Evolutionary conservation across 2,888 invertebrate genomes (phyloP).

Genomic region (Melinaea marsaeus): DNA sequence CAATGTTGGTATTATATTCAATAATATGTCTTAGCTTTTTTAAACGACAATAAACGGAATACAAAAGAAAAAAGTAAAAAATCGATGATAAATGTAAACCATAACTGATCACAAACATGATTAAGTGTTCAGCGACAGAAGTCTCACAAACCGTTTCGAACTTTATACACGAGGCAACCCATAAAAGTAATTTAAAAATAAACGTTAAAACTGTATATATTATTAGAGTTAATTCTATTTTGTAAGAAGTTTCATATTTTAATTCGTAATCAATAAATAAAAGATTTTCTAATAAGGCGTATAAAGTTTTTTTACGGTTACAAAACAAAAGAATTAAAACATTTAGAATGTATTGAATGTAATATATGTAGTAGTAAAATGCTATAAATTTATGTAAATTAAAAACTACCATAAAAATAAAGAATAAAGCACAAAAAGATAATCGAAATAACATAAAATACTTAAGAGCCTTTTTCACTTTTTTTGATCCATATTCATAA

Average conservation of each 20-base stretch:
- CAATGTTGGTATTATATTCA: background rate
- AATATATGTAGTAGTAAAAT: background rate
- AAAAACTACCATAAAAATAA: background rate
- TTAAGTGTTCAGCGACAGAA: background rate
- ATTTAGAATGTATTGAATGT: slow-evolving; percentile 4
- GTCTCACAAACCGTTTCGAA: background rate
- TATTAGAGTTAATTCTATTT: slow-evolving; percentile 4
- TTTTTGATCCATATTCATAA: slow-evolving; percentile 9
- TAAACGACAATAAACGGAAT: slow-evolving; percentile 8
- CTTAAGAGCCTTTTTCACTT: background rate
- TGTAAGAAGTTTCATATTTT: background rate
- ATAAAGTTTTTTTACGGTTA: slow-evolving; percentile 5
- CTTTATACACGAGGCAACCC: too few species aligned
- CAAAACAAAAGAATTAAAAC: slow-evolving; percentile 7
- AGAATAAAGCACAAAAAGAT: background rate
- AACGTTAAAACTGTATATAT: background rate
- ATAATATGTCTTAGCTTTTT: background rate
- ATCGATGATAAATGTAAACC: slow-evolving; percentile 7
- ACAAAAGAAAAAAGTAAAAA: slow-evolving; percentile 5
- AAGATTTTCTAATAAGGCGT: slow-evolving; percentile 6
- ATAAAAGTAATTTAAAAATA: background rate
- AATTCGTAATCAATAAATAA: slow-evolving; percentile 8
- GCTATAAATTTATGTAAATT: background rate
- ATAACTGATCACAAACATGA: background rate
- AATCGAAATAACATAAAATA: slow-evolving; percentile 7